A percentile compares a stretch with the other conserved stretches of the same genome.
These are phyloP conservation scores for Antechinus flavipes DNA, from an alignment of 2,113 vertebrate genomes.

Conservation along the genomic window DNA sequence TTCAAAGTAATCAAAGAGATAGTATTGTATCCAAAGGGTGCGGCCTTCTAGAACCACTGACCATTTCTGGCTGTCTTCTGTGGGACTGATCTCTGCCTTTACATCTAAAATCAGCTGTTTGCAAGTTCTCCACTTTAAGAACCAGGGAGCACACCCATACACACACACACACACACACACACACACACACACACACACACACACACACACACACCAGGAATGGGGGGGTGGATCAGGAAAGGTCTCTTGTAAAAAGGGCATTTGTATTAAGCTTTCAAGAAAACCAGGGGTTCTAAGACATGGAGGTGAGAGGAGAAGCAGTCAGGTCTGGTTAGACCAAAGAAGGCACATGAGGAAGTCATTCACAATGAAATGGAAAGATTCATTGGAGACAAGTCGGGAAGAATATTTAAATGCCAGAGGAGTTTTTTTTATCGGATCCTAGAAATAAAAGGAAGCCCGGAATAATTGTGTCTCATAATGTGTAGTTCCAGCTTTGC, in stretches of 20 bases:
- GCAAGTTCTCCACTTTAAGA: neutral
- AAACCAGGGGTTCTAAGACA: neutral
- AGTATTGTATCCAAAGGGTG: neutral
- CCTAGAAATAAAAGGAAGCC: constrained; percentile 49
- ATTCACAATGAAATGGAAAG: neutral
- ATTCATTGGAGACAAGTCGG: neutral
- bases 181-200: too few species aligned
- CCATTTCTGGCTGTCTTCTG: neutral
- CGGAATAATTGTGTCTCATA: constrained; percentile 5
- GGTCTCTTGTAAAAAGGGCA: neutral
- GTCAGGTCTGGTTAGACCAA: neutral
- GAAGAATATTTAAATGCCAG: neutral
- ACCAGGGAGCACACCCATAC: neutral
- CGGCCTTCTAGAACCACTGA: neutral
- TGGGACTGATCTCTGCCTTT: neutral
- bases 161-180: too few species aligned
- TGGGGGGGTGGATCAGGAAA: neutral
- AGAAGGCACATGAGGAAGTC: neutral
- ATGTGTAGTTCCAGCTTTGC: constrained; percentile 50
- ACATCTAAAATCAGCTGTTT: neutral
- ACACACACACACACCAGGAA: too few species aligned
- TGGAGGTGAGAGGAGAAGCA: neutral
- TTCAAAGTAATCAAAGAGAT: neutral
- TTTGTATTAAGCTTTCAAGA: neutral
- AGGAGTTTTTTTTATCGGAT: neutral